Percentiles rank a stretch among this genome's conserved stretches.
phyloP scores from a whole-genome alignment of 2,888 invertebrate genomes.

The Polymixis flavicincta region DNA sequence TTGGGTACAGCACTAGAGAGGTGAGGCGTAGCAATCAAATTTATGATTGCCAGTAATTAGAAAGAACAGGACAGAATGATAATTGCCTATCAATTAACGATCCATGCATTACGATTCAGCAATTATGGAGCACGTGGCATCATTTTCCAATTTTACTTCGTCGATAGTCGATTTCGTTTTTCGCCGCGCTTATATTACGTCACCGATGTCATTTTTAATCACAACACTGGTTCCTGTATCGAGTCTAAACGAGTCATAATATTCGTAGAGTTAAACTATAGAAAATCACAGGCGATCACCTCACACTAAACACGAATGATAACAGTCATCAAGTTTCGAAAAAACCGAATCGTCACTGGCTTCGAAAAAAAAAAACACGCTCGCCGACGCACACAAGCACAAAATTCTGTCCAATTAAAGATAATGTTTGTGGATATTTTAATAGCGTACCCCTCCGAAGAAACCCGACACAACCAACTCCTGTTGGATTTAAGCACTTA shows the following conservation, averaged over 20 bases:
- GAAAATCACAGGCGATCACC: constrained; percentile 82
- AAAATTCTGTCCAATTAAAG: constrained; percentile 90
- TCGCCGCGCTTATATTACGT: constrained; percentile 77
- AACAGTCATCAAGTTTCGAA: constrained; percentile 88
- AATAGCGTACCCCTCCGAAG: constrained; percentile 90
- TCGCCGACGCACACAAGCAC: constrained; percentile 87
- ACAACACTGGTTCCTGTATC: constrained; percentile 69
- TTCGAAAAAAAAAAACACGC: constrained; percentile 81
- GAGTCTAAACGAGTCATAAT: constrained; percentile 63
- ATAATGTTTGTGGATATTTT: constrained; percentile 91
- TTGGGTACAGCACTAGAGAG: constrained; percentile 60
- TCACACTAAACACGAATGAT: constrained; percentile 86
- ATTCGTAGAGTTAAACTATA: constrained; percentile 64
- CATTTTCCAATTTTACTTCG: constrained; percentile 78
- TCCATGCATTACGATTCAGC: constrained; percentile 81
- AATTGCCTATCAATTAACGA: constrained; percentile 84
- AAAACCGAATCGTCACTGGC: constrained; percentile 87
- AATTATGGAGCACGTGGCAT: constrained; percentile 86
- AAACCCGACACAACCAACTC: constrained; percentile 91
- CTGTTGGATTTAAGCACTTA: constrained; percentile 90
- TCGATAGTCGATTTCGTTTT: constrained; percentile 65
- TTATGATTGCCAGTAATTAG: constrained; percentile 81
- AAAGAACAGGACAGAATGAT: constrained; percentile 83
- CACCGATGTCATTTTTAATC: constrained; percentile 86
- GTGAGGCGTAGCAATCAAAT: constrained; percentile 75